These are phyloP conservation scores for Bufo gargarizans DNA, from an alignment of 2,113 vertebrate genomes.

Conservation along the genomic window DNA sequence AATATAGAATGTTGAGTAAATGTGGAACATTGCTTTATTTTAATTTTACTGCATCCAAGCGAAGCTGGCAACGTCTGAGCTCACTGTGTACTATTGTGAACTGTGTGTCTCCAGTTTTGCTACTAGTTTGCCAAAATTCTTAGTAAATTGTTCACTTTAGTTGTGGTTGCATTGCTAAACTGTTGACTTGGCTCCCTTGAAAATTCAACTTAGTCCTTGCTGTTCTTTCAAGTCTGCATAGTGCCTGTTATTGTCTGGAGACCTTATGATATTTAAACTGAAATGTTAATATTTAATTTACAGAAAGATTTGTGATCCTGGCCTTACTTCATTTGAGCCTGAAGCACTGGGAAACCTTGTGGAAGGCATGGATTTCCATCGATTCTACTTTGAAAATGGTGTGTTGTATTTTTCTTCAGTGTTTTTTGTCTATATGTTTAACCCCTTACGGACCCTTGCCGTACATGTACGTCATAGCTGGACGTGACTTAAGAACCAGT, in stretches of 20 bases:
- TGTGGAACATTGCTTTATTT: no score
- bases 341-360: constrained; percentile 96
- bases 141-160: not conserved
- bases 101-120: not conserved
- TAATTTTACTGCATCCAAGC: no score
- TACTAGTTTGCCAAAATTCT: not conserved
- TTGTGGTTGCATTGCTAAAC: not conserved
- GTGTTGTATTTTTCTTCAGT: constrained; percentile 40
- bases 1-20: no score
- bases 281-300: constrained; percentile 18
- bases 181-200: not conserved
- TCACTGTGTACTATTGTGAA: not conserved
- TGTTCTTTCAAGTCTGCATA: not conserved
- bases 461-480: no score
- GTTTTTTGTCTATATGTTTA: not conserved
- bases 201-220: not conserved
- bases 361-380: constrained; percentile 96
- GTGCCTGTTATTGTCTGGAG: not conserved
- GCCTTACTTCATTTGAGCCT: constrained; percentile 94
- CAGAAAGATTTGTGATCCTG: constrained; percentile 97
- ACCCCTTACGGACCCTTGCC: no score
- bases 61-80: no score
- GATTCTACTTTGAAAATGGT: constrained; percentile 98
- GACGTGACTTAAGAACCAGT: no score
- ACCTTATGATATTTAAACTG: not conserved